phyloP scores from a whole-genome alignment of 2,888 invertebrate genomes.

The Panopea generosa region DNA sequence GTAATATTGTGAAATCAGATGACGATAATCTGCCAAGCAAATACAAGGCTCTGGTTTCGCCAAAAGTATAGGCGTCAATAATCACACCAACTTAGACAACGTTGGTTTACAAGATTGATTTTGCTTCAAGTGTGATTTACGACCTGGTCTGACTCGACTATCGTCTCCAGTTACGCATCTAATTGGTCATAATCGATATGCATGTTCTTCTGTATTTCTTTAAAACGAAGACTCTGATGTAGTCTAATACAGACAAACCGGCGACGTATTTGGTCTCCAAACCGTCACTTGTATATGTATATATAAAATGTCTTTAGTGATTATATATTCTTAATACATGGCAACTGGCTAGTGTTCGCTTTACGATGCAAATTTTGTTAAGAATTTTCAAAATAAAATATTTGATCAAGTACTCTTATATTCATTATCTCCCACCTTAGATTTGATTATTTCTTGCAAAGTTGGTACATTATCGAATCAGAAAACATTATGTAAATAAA shows the following conservation, averaged over 20 bases:
- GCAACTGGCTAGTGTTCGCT: no score
- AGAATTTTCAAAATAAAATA: no score
- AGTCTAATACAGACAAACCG: background rate
- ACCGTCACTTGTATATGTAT: no score
- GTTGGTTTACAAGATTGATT: constrained; percentile 61
- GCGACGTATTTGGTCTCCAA: no score
- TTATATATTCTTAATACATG: no score
- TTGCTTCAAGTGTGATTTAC: constrained; percentile 64
- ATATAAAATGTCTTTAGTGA: no score
- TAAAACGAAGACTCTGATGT: background rate
- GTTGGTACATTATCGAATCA: no score
- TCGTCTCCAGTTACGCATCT: constrained; percentile 55
- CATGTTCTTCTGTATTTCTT: constrained; percentile 12
- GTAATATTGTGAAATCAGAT: background rate
- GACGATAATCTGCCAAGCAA: constrained; percentile 40
- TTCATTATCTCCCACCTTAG: no score
- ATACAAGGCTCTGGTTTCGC: constrained; percentile 24
- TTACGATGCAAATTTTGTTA: no score
- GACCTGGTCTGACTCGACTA: constrained; percentile 40
- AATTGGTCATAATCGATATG: constrained; percentile 54
- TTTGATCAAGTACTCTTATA: no score
- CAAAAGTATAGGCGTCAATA: constrained; percentile 47
- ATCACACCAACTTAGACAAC: constrained; percentile 43
- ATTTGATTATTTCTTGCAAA: no score
- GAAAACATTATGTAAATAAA: no score